phyloP scores from a whole-genome alignment of 2,797 vertebrate genomes.

The Percopsis omiscomaycus region DNA sequence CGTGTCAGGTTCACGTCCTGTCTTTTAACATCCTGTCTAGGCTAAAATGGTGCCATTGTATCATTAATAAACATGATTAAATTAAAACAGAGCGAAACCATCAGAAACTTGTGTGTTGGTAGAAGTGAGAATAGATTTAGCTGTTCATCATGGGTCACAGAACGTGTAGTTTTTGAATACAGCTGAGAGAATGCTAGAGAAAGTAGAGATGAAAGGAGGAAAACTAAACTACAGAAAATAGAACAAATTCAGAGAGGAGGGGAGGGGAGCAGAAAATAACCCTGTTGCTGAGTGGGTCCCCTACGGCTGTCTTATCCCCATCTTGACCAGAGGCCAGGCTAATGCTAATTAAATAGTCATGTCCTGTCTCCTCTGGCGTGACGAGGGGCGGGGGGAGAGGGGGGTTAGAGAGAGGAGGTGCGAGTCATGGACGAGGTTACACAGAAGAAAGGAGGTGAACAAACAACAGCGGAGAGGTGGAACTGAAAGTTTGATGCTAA shows the following conservation, averaged over 20 bases:
- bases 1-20: background rate
- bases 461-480: background rate
- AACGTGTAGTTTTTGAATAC: background rate
- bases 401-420: background rate
- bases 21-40: no score
- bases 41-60: no score
- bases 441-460: background rate
- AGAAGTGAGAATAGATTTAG: background rate
- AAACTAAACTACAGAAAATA: conserved; percentile 10
- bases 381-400: conserved; percentile 23
- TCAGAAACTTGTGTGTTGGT: background rate
- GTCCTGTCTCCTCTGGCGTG: conserved; percentile 45
- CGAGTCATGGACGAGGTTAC: background rate
- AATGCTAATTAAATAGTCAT: conserved; percentile 69
- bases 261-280: conserved; percentile 2
- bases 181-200: background rate
- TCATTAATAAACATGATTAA: no score
- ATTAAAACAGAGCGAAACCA: no score
- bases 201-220: background rate
- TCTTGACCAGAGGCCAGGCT: conserved; percentile 34
- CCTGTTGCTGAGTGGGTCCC: conserved; percentile 45
- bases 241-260: conserved; percentile 12
- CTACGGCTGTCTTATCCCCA: conserved; percentile 12
- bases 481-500: background rate
- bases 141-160: background rate